Base-by-base conservation (phyloP, 1,140 invertebrate genomes). In the Drosophila bipectinata region DNA sequence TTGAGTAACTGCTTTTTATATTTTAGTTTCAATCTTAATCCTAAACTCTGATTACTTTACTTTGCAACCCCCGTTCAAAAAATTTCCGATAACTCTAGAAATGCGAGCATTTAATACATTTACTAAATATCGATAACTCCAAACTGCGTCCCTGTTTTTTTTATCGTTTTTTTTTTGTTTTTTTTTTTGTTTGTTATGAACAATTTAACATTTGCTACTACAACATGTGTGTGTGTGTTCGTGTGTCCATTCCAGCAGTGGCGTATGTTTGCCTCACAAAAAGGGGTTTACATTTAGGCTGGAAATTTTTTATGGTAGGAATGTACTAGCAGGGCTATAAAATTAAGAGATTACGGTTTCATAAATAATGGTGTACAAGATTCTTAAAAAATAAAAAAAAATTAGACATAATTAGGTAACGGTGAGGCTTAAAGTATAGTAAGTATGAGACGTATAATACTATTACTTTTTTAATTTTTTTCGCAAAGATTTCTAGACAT, bases 151-250 rank as follows among this genome's bases (percentile, higher is more conserved):
- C 63, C 56, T 64, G 55, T 60, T 34, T 71, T 45, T n/a, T 18
- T 26, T 44, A 10, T n/a, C 12, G 15, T 24, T 34, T 51, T 34
- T 32, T 45, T 44, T 39, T 47, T 18, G 48, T 5, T 49, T 47
- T 54, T 34, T 10, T 72, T 62, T n/a, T n/a, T n/a, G n/a, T n/a
- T 69, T 67, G 54, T 75, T 68, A 68, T 76, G 61, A 78, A 78
- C 72, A 73, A 75, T 80, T 76, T 71, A 81, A 77, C 79, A 81
- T 80, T 80, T 72, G 54, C 66, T 79, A 75, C 78, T 75, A 79
- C 62, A 75, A 67, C 60, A 45, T 79, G 37, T 73, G 34, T 57
- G 21, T 66, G 39, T 62, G 26, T 53, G n/a, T n/a, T n/a, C n/a
- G n/a, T n/a, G 12, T 24, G 8, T 14, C 10, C 48, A 1, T 45